A percentile compares a stretch with the other conserved stretches of the same genome.
Evolutionary conservation across 1,140 invertebrate species (phyloP).

Genomic region (Pissodes strobi): DNA sequence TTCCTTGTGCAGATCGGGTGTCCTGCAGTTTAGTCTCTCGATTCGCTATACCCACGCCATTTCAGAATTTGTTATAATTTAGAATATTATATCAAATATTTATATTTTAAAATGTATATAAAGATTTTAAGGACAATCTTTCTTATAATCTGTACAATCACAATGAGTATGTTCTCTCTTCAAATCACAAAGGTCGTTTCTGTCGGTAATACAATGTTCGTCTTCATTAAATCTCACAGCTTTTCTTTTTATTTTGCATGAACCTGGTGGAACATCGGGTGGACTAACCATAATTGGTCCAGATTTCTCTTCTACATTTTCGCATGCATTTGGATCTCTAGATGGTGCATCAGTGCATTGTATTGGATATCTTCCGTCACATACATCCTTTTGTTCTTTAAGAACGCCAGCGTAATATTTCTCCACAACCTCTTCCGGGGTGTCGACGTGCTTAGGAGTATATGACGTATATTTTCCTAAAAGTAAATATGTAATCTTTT

Average conservation of each 20-base stretch:
- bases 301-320: slow-evolving; percentile 17
- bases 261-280: slow-evolving; percentile 40
- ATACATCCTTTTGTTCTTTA: slow-evolving; percentile 44
- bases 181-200: slow-evolving; percentile 47
- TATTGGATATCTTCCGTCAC: slow-evolving; percentile 39
- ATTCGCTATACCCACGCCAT: too few species aligned
- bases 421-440: slow-evolving; percentile 47
- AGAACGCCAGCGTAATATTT: slow-evolving; percentile 50
- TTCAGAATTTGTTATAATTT: neutral
- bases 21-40: too few species aligned
- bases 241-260: slow-evolving; percentile 43
- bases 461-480: slow-evolving; percentile 38
- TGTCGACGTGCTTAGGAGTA: slow-evolving; percentile 52
- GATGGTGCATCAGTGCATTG: slow-evolving; percentile 40
- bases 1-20: too few species aligned
- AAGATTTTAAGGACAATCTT: slow-evolving; percentile 27
- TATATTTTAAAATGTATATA: neutral
- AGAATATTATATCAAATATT: too few species aligned
- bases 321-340: slow-evolving; percentile 5
- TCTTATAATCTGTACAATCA: slow-evolving; percentile 49
- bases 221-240: slow-evolving; percentile 45
- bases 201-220: slow-evolving; percentile 41
- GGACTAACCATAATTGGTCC: slow-evolving; percentile 48
- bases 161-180: slow-evolving; percentile 44
- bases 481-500: too few species aligned